A percentile compares a stretch with the other conserved stretches of the same genome.
phyloP scores from a whole-genome alignment of 2,888 invertebrate species.

The Resseliella maxima region DNA sequence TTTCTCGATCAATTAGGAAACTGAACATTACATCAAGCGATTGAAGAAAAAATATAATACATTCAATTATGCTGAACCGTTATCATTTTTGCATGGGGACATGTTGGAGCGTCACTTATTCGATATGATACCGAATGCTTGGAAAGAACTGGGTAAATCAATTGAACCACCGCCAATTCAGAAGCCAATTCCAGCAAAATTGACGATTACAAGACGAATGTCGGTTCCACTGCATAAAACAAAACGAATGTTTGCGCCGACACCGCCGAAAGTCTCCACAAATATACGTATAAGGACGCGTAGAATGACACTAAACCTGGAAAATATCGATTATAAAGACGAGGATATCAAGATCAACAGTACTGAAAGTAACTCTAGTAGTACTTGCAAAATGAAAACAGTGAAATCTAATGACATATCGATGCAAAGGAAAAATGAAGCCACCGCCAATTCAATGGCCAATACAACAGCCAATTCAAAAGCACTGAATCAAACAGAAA shows the following conservation, averaged over 20 bases:
- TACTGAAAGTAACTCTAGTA: too few relatives aligned
- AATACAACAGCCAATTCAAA: too few relatives aligned
- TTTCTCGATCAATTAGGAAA: not conserved
- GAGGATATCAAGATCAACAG: too few relatives aligned
- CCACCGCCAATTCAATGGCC: too few relatives aligned
- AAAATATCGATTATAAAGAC: not conserved
- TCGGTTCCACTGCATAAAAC: not conserved
- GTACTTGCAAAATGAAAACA: too few relatives aligned
- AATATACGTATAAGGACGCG: not conserved
- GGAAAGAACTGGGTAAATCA: not conserved
- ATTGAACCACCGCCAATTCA: not conserved
- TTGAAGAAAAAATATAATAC: not conserved
- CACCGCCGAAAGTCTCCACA: not conserved
- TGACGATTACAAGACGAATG: not conserved
- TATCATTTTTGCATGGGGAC: not conserved
- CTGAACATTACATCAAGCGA: not conserved
- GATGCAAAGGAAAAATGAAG: too few relatives aligned
- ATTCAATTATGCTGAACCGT: conserved; percentile 6
- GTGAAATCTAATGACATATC: too few relatives aligned
- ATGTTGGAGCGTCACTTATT: conserved; percentile 4
- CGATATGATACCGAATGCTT: conserved; percentile 20
- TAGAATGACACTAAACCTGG: not conserved
- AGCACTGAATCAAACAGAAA: too few relatives aligned
- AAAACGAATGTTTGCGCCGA: not conserved
- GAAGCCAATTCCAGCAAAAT: not conserved